Evolutionary conservation across 2,888 invertebrate genomes (phyloP).

Genomic region (Aromia moschata): DNA sequence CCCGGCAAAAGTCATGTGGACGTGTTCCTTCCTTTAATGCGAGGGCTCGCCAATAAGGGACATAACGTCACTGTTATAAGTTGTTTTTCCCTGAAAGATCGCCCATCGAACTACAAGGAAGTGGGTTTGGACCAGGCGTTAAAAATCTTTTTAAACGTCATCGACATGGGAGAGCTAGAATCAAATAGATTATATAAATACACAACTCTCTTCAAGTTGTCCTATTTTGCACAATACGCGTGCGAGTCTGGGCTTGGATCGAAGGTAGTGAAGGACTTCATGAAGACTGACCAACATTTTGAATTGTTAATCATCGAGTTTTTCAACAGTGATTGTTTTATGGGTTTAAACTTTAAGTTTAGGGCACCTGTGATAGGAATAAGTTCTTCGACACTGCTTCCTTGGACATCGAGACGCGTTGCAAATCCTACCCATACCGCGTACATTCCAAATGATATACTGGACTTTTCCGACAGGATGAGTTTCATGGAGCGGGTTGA

Average conservation of each 20-base stretch:
- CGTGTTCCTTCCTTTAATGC: slow-evolving; percentile 70
- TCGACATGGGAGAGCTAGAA: slow-evolving; percentile 5
- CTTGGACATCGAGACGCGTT: slow-evolving; percentile 60
- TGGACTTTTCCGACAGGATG: slow-evolving; percentile 48
- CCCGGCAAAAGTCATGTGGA: slow-evolving; percentile 77
- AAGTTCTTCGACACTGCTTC: slow-evolving; percentile 48
- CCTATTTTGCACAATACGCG: slow-evolving; percentile 14
- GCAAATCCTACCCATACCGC: slow-evolving; percentile 62
- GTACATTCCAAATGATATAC: slow-evolving; percentile 61
- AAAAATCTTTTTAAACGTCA: slow-evolving; percentile 11
- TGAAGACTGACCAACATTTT: slow-evolving; percentile 64
- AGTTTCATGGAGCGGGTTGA: slow-evolving; percentile 44
- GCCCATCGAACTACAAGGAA: slow-evolving; percentile 67
- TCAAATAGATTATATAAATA: slow-evolving; percentile 5
- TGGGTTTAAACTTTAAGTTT: slow-evolving; percentile 71
- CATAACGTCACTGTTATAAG: slow-evolving; percentile 76
- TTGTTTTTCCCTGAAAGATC: slow-evolving; percentile 67
- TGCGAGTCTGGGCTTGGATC: slow-evolving; percentile 23
- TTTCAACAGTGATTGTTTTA: slow-evolving; percentile 76
- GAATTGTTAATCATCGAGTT: slow-evolving; percentile 74
- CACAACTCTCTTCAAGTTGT: background rate
- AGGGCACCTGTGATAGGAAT: slow-evolving; percentile 67
- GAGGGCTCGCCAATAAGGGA: slow-evolving; percentile 67
- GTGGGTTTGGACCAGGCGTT: slow-evolving; percentile 36
- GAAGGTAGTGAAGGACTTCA: slow-evolving; percentile 52